Evolutionary conservation across 2,888 invertebrate genomes (phyloP).

Genomic region (Melieria picta): DNA sequence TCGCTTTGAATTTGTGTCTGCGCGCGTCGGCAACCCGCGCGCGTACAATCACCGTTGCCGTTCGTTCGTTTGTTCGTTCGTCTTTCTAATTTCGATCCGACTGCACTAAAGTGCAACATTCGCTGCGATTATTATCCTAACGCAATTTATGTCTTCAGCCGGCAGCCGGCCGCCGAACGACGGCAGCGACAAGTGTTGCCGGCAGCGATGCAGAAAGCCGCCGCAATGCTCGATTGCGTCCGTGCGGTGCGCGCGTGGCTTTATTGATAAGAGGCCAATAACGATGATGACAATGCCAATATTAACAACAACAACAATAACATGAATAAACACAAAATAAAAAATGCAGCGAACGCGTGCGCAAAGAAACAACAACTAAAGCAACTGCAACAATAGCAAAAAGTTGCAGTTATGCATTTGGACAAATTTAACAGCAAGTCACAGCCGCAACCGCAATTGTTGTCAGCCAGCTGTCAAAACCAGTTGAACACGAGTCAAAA

Average conservation of each 20-base stretch:
- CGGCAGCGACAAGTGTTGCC: constrained; percentile 2
- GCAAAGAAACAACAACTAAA: constrained; percentile 17
- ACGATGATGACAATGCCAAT: too few relatives aligned
- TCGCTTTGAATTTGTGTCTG: too few relatives aligned
- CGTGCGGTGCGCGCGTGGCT: constrained; percentile 19
- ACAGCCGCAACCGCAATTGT: constrained; percentile 20
- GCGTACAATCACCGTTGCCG: constrained; percentile 28
- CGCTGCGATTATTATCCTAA: constrained; percentile 62
- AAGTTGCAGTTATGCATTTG: neutral
- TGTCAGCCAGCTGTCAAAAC: constrained; percentile 39
- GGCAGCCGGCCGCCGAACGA: neutral
- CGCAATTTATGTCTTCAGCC: constrained; percentile 59
- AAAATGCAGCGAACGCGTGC: neutral
- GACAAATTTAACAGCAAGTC: constrained; percentile 19
- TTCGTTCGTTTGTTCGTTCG: constrained; percentile 44
- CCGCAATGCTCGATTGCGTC: constrained; percentile 2
- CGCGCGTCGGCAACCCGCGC: too few relatives aligned
- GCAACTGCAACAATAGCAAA: constrained; percentile 19
- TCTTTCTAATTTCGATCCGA: constrained; percentile 19
- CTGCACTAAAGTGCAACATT: constrained; percentile 21
- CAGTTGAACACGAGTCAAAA: constrained; percentile 54
- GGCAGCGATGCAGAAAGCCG: constrained; percentile 5
- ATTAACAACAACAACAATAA: constrained; percentile 14
- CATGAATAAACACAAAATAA: constrained; percentile 9
- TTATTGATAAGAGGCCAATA: constrained; percentile 18